Evolutionary conservation across 2,797 vertebrate genomes (phyloP), one percentile per base, ranked within the genome.

Genomic region (Pangasius djambal): DNA sequence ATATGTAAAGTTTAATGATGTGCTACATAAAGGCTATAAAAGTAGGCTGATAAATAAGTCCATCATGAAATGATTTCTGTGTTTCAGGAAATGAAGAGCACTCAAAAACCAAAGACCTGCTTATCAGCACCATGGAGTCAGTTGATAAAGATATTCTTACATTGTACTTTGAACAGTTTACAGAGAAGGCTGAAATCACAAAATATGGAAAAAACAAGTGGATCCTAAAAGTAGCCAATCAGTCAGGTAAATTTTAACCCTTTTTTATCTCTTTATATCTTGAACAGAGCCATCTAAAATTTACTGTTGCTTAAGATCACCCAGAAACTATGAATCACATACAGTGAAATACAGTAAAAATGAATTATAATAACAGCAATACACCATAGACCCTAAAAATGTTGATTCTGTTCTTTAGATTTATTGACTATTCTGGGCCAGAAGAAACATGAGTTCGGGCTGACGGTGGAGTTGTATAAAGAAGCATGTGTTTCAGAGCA

Each of bases 91-190:
- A 86, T 63, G 48, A 86, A 65, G 52, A 84, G 31, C 52, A 57
- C 9, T 5, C 55, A 4, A 52, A 87, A 34, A 9, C 4, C 86
- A 82, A 65, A 9, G 59, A 88, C 15, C 44, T 92, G n/a, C 79
- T 92, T 2, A 82, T 92, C 50, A 84, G 57, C n/a, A 37, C 63
- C 34, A 69, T 10, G 37, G 50, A 25, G 37, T 55, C 86, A 16
- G 55, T 84, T 5, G 16, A 88, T 2, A 90, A 91, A n/a, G 89
- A 93, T 2, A 89, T 86, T 20, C 88, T 94, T 44, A 52, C 34
- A 59, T 50, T 93, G 87, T 93, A 93, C 83, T 92, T 94, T 87
- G 93, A 94, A 69, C 91, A 92, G 57, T 94, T 91, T 65, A 74
- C 91, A 48, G 92, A 91, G 9, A 67, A 90, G 6, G 72, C 70